Evolutionary conservation across 1,140 invertebrate genomes (phyloP), one percentile per base, ranked within the genome.

Genomic region (Samia ricini): DNA sequence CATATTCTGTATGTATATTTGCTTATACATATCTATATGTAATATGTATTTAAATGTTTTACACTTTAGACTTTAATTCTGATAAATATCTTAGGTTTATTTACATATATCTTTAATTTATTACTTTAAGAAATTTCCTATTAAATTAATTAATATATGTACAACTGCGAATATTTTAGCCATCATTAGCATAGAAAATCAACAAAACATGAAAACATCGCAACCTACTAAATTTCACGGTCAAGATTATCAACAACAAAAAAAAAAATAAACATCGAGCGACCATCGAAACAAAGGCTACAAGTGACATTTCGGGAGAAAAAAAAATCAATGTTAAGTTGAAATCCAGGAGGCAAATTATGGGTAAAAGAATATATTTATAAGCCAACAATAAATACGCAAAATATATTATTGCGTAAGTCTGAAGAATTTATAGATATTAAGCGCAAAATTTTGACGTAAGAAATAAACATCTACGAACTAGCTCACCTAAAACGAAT

Each of bases 401-500:
- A 67, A 72, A 82, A 78, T 15, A 73, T 64, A 81, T 33, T 60
- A 81, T 89, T 90, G 88, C 89, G 81, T 91, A 89, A 91, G 85
- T 76, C 64, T 66, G 60, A 78, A 69, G 76, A 71, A 60, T 76
- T 15, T 15, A 42, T 4, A 66, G 74, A 87, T 89, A 84, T 91
- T 89, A 85, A 89, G 88, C 89, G 89, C 84, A 90, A 89, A 91
- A 81, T 79, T 76, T 81, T 85, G 84, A 86, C 85, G 77, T 85
- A 83, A 82, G 72, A 77, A 77, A 88, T 84, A 89, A 88, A 91
- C 83, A 88, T 79, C 75, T 60, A 42, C 26, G 36, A 66, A 63
- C 66, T 74, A 54, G 50, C 95, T 95, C 92, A 97, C 98, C 97
- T 92, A 99, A 93, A 91, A 98, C 95, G 92, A 99, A 98, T 92